These are phyloP conservation scores for Caenorhabditis imperialis DNA, from an alignment of 2,888 invertebrate genomes.

Conservation along the genomic window DNA sequence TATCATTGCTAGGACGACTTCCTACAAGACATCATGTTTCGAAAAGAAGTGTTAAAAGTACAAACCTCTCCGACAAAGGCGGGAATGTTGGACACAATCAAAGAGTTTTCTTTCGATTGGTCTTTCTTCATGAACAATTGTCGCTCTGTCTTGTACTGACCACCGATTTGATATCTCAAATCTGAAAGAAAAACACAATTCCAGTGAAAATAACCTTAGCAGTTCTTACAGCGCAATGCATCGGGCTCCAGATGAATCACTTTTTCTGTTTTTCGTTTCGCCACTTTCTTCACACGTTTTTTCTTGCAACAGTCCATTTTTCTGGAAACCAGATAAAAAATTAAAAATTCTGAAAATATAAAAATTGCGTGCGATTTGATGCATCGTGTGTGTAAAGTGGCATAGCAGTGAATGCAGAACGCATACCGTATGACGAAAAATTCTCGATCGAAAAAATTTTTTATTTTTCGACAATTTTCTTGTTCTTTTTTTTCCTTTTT, in stretches of 20 bases:
- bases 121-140: constrained; percentile 53
- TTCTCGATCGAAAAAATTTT: constrained; percentile 3
- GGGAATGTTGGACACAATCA: constrained; percentile 59
- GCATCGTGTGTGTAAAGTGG: too few relatives aligned
- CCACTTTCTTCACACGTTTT: constrained; percentile 26
- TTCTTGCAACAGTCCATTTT: constrained; percentile 37
- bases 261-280: constrained; percentile 28
- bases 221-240: constrained; percentile 43
- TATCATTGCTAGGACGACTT: constrained; percentile 42
- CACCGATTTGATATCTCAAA: constrained; percentile 31
- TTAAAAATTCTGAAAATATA: constrained; percentile 2
- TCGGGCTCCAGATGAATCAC: constrained; percentile 36
- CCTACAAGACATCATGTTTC: constrained; percentile 33
- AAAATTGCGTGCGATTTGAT: too few relatives aligned
- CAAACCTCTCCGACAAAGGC: constrained; percentile 53
- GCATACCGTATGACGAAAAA: too few relatives aligned
- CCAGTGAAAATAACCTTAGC: neutral
- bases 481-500: neutral
- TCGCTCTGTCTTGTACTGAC: constrained; percentile 32
- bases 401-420: too few relatives aligned
- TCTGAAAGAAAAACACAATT: constrained; percentile 15
- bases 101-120: constrained; percentile 38
- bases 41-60: neutral
- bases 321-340: too few relatives aligned
- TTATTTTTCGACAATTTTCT: constrained; percentile 8